A percentile compares a stretch with the other conserved stretches of the same genome.
These are phyloP conservation scores for Elaphurus davidianus DNA, from an alignment of 2,113 vertebrate genomes.

Conservation along the genomic window DNA sequence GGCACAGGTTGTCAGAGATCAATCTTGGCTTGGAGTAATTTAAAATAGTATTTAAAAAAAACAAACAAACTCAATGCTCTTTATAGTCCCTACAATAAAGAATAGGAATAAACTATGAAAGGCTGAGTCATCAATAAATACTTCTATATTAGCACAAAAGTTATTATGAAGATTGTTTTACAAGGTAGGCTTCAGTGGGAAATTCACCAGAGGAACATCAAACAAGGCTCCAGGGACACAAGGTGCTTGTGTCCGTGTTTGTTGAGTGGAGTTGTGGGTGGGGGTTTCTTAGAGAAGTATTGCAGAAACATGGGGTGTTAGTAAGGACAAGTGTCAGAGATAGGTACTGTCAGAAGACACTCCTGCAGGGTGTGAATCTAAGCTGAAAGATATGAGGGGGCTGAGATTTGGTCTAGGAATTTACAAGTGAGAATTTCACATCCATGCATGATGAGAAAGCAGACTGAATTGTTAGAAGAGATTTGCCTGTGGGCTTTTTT, in stretches of 20 bases:
- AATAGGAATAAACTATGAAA: background rate
- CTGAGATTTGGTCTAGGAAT: background rate
- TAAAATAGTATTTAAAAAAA: background rate
- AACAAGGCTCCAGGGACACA: background rate
- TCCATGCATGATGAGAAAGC: background rate
- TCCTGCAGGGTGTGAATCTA: background rate
- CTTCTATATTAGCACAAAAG: background rate
- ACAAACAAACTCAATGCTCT: background rate
- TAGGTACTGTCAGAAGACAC: background rate
- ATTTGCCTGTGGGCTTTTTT: background rate
- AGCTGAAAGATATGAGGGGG: background rate
- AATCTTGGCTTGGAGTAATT: background rate
- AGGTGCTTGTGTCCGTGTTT: background rate
- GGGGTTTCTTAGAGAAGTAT: background rate
- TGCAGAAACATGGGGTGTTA: background rate
- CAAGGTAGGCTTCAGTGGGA: background rate
- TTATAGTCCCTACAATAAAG: background rate
- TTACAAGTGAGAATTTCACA: background rate
- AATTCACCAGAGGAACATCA: background rate
- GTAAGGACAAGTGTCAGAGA: background rate
- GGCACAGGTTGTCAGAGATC: background rate
- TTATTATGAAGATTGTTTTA: background rate
- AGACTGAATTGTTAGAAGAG: background rate
- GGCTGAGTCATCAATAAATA: background rate
- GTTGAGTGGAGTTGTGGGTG: background rate